Percentiles rank a stretch among this genome's conserved stretches.
phyloP scores from a whole-genome alignment of 2,888 invertebrate genomes.

The Andrena praecox region DNA sequence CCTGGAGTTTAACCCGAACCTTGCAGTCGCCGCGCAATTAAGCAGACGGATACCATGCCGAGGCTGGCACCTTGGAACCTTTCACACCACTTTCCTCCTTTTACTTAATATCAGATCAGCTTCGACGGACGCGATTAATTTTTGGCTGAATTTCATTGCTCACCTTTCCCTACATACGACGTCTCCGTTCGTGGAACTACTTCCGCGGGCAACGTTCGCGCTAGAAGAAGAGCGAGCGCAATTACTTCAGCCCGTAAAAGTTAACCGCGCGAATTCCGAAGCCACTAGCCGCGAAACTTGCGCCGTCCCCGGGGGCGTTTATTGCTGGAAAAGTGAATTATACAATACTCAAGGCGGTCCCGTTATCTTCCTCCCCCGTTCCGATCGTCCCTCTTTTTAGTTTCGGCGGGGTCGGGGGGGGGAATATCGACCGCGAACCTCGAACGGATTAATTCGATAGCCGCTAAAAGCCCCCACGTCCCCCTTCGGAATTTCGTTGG shows the following conservation, averaged over 20 bases:
- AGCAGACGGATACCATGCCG: neutral
- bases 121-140: neutral
- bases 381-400: conserved; percentile 43
- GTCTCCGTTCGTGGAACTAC: conserved; percentile 13
- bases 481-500: conserved; percentile 72
- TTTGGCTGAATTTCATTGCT: neutral
- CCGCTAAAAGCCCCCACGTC: conserved; percentile 76
- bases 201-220: conserved; percentile 33
- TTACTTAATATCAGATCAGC: no score
- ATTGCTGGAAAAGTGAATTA: conserved; percentile 69
- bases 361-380: conserved; percentile 8
- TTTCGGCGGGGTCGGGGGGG: neutral
- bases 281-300: conserved; percentile 60
- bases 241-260: conserved; percentile 71
- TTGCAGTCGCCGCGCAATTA: neutral
- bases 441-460: conserved; percentile 72
- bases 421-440: conserved; percentile 49
- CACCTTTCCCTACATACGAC: no score
- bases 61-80: neutral
- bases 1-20: neutral
- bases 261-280: conserved; percentile 71
- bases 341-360: conserved; percentile 57
- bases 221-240: conserved; percentile 50
- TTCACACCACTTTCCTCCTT: no score
- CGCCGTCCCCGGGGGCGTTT: conserved; percentile 55